These are phyloP conservation scores for Ectemnius lituratus DNA, from an alignment of 2,888 invertebrate genomes.

Conservation along the genomic window DNA sequence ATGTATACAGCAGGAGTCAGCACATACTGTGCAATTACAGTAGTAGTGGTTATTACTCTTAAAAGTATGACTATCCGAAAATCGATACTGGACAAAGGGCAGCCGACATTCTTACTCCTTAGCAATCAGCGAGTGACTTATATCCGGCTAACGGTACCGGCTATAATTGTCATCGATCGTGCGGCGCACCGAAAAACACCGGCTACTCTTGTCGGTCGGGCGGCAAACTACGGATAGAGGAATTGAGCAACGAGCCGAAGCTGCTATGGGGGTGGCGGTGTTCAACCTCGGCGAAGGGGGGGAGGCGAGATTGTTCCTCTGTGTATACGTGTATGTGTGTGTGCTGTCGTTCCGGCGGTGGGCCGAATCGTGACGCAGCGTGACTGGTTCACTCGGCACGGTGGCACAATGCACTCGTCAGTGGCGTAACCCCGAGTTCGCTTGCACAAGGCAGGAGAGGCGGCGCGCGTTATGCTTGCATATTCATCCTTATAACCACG, in stretches of 20 bases:
- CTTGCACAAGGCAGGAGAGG: neutral
- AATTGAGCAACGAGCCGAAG: neutral
- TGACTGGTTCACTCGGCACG: constrained; percentile 71
- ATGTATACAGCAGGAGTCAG: too few relatives aligned
- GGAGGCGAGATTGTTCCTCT: too few relatives aligned
- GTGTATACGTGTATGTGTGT: neutral
- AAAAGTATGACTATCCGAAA: too few relatives aligned
- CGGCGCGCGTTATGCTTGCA: constrained; percentile 8
- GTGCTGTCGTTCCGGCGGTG: constrained; percentile 38
- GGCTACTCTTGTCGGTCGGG: constrained; percentile 25
- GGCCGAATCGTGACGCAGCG: constrained; percentile 69
- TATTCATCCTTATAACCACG: constrained; percentile 56
- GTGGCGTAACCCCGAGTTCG: constrained; percentile 51
- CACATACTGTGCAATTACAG: too few relatives aligned
- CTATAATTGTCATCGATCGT: neutral
- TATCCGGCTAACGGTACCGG: constrained; percentile 7
- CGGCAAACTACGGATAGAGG: neutral
- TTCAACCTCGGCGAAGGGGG: neutral
- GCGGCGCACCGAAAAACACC: neutral
- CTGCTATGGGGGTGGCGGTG: neutral
- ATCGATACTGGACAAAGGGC: too few relatives aligned
- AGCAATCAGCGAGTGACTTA: neutral
- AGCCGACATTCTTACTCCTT: neutral
- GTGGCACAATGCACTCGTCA: constrained; percentile 72
- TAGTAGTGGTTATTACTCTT: too few relatives aligned